phyloP scores from a whole-genome alignment of 2,113 vertebrate species.

The Coracopsis vasa region DNA sequence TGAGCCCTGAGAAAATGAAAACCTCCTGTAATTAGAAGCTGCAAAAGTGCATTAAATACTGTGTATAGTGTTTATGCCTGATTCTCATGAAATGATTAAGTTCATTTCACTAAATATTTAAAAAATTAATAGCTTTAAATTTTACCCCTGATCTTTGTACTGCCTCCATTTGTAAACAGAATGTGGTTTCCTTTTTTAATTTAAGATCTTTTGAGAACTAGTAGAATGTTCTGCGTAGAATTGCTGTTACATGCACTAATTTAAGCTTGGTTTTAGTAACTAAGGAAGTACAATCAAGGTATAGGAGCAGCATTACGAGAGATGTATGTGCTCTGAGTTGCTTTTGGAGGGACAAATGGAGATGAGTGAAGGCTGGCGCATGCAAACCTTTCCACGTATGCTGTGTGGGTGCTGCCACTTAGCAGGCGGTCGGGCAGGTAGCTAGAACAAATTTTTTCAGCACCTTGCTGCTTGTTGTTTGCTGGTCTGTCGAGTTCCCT shows the following conservation, averaged over 20 bases:
- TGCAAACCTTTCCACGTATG: accelerated
- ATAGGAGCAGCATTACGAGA: not conserved
- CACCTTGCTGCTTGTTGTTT: not conserved
- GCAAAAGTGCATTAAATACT: not conserved
- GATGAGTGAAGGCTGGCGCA: not conserved
- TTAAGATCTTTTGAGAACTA: not conserved
- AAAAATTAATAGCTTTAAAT: not conserved
- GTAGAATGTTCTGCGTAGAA: not conserved
- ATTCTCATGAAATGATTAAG: not conserved
- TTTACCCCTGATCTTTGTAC: accelerated
- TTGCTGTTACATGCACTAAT: not conserved
- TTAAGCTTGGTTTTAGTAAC: not conserved
- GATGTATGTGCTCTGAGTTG: not conserved
- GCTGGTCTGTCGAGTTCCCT: not conserved
- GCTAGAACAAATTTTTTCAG: not conserved
- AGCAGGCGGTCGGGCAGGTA: not conserved
- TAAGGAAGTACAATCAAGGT: not conserved
- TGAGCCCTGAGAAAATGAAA: not conserved
- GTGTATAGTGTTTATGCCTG: not conserved
- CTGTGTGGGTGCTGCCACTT: not conserved
- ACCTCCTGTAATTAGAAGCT: not conserved
- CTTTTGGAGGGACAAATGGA: not conserved
- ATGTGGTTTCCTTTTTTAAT: not conserved
- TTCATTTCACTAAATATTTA: not conserved
- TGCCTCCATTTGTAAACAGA: not conserved